phyloP scores from a whole-genome alignment of 1,140 invertebrate genomes.

The Drosophila mojavensis region DNA sequence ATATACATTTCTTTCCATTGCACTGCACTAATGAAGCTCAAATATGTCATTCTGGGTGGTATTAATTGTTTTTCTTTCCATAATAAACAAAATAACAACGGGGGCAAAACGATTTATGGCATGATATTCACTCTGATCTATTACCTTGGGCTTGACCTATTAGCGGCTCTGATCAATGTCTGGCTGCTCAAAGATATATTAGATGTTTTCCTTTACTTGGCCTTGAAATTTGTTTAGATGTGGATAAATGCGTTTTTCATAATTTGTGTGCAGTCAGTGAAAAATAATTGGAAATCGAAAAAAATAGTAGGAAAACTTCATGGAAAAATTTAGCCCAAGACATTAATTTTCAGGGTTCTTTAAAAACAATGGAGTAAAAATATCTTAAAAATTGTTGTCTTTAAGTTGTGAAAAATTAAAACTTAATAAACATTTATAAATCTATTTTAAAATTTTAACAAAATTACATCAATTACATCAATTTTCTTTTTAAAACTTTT shows the following conservation, averaged over 20 bases:
- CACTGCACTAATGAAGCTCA: slow-evolving; percentile 17
- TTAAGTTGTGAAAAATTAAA: no score
- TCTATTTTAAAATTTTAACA: no score
- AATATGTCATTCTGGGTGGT: slow-evolving; percentile 37
- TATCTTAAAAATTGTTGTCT: no score
- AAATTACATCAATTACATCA: no score
- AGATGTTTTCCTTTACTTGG: not conserved
- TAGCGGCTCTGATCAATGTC: not conserved
- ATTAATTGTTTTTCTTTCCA: slow-evolving; percentile 58
- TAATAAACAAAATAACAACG: slow-evolving; percentile 52
- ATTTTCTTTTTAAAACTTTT: no score
- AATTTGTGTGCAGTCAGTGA: no score
- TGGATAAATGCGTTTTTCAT: not conserved
- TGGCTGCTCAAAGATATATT: not conserved
- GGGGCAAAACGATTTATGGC: slow-evolving; percentile 21
- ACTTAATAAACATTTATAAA: no score
- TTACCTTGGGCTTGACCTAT: slow-evolving; percentile 25
- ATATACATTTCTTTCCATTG: slow-evolving; percentile 4
- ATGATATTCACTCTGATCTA: not conserved
- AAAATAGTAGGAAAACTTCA: no score
- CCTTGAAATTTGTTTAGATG: not conserved
- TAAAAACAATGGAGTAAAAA: no score
- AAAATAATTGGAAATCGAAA: no score
- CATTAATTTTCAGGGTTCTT: no score
- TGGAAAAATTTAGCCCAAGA: no score